Conservation (phyloP, 2,888 invertebrate species). For the Tholera decimalis region DNA sequence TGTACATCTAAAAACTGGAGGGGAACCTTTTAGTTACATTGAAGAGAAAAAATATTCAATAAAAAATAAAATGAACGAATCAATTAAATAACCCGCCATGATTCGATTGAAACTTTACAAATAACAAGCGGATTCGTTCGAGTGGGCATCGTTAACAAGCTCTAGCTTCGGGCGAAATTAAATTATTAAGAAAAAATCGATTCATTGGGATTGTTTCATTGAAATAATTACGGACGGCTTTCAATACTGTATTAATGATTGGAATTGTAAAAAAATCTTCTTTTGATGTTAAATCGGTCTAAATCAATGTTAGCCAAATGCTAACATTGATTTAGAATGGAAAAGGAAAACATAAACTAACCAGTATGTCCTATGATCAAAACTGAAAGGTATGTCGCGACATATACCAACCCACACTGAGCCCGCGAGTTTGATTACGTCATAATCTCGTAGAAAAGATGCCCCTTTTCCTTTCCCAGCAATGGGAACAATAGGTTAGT, state of each 20-base stretch:
- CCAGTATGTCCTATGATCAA: no score
- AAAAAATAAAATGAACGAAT: constrained; percentile 44
- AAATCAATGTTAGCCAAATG: no score
- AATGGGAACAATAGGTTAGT: no score
- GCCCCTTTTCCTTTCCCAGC: no score
- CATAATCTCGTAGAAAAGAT: no score
- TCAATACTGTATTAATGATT: constrained; percentile 3
- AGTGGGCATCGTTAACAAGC: constrained; percentile 52
- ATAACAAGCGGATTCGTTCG: constrained; percentile 51
- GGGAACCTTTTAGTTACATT: neutral
- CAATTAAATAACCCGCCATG: constrained; percentile 13
- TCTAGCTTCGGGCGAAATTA: constrained; percentile 49
- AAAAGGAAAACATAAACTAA: no score
- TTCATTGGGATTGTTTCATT: constrained; percentile 39
- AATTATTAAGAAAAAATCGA: constrained; percentile 51
- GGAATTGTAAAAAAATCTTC: constrained; percentile 11
- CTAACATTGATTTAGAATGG: no score
- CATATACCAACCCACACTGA: no score
- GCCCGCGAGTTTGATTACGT: no score
- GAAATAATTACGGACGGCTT: constrained; percentile 40
- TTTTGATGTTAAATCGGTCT: no score
- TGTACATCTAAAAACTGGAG: no score
- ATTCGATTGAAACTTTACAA: constrained; percentile 50
- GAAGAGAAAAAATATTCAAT: neutral
- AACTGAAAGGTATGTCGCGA: no score